Base-by-base conservation (phyloP, 2,113 vertebrate species). In the Alces alces region DNA sequence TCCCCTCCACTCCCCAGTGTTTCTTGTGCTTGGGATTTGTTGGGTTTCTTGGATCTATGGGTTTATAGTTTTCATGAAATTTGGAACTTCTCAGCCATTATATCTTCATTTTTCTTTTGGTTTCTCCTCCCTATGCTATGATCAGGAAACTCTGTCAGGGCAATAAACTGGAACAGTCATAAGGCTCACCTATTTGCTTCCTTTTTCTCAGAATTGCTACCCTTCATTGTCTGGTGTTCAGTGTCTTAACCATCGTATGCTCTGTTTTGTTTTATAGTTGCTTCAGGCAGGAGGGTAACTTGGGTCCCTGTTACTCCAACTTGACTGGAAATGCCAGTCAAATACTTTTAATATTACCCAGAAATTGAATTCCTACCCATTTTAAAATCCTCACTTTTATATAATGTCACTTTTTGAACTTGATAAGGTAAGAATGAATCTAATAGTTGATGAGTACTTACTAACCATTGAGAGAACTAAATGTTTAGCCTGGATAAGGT, bases 331-430 rank as follows among this genome's bases (percentile, higher is more conserved):
- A 2, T 91, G 16, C 19, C n/a, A 90, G 23, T 93, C 39, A 95
- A 36, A 93, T 87, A 93, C 11, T 93, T 93, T 78, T 52, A 92
- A 33, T 86, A 84, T 79, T 89, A 89, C 27, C 11, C 39, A 73
- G n/a, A 88, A 73, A 43, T 92, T 82, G 14, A 93, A 28, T 45
- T 92, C 6, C 79, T 84, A 55, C 9, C 43, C 19, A 30, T 25
- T 89, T 92, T 61, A 92, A 93, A 85, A 89, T 89, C 50, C 57
- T 96, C 4, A 58, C 27, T 93, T 95, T 85, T 54, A 7, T 83
- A 10, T 90, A 83, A 70, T 85, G 7, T 54, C 39, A 39, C 30
- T 82, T 60, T 91, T 91, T 96, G 30, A 96, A 91, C 61, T 96
- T 93, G 33, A 7, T 96, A 89, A 57, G 39, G 50, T 80, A 87